Base-by-base conservation (phyloP, 2,113 vertebrate genomes). In the Microcebus ravelobensis region DNA sequence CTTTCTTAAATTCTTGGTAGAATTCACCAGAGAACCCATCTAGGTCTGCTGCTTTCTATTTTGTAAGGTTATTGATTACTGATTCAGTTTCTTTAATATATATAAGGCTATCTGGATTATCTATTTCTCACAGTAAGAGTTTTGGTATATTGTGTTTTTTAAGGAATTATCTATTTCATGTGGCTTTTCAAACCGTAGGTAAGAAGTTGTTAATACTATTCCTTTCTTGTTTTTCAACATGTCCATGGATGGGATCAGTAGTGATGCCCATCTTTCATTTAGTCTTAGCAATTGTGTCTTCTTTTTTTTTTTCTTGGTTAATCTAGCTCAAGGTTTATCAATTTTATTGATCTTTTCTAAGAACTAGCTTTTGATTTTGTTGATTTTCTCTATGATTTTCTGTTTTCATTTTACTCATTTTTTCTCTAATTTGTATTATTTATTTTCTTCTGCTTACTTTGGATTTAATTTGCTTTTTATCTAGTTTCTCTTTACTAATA, bases 341-440 rank as follows among this genome's bases (percentile, higher is more conserved):
- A 65, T 89, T 95, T 57, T 92, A 80, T 45, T 89, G 27, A n/a
- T 81, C 1, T 67, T 84, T 86, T 67, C 57, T 82, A 93, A 90
- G 11, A 80, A 61, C 27, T 17, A 86, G 29, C 29, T 71, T 95
- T 96, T 70, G 13, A 65, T 61, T 74, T 82, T 27, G 23, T 29
- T 84, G 57, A 83, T 90, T 80, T 67, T 67, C 50, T 55, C 55
- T 45, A 68, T 65, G 45, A 81, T 73, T 55, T 87, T 90, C 65
- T 42, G 2, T 45, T 63, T 52, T 50, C 34, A 73, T 71, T 71
- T 70, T 63, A 85, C 39, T 70, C 2, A 74, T 65, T 83, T 91
- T 21, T 77, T 29, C 10, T 65, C 82, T 86, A 81, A 87, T 27
- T 91, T 61, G 39, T 39, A 82, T 71, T 82, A 71, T 39, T 55